Base-by-base conservation (phyloP, 2,113 vertebrate species). In the Ardeotis arabs region DNA sequence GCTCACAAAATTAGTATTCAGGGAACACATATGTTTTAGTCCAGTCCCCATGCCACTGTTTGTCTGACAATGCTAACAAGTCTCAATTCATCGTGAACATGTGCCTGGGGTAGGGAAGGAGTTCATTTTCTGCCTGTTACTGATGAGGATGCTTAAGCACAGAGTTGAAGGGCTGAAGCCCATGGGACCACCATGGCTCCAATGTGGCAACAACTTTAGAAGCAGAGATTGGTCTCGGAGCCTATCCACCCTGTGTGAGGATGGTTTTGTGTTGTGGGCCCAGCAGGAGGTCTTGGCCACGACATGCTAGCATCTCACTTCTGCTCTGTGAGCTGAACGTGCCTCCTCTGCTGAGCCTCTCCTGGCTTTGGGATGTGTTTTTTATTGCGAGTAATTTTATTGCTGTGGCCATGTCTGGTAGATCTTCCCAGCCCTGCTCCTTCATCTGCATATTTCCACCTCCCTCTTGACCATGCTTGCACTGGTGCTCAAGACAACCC, bases 251-350 rank as follows among this genome's bases (percentile, higher is more conserved):
- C 31, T 9, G 9, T 4, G 12, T 27, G 49, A 84, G 53, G 72
- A 25, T 14, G 35, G 39, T 2, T 80, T 63, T 41, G 8, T 35
- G 47, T 21, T 28, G 28, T 2, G 7, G 31, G 55, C 20, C 33
- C 15, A 1, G 1, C 11, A 18, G 81, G 0, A 0, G 37, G n/a
- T 56, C 35, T 19, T 24, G 39, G 59, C 39, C 44, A 18, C 0
- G 4, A 27, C 4, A 2, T 0, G 1, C 62, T 62, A 80, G 64
- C 45, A 28, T 5, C 44, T 50, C 44, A 3, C 21, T 45, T 10
- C n/a, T 68, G 73, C 33, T 25, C 67, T 3, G 14, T 1, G 35
- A 47, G 35, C 39, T 24, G 6, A 22, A 4, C 0, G 9, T 8
- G 39, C 22, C 49, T 41, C 19, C n/a, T 19, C n/a, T 29, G 53